Conservation (phyloP, 2,797 vertebrate species). For the Micrastur ruficollis region DNA sequence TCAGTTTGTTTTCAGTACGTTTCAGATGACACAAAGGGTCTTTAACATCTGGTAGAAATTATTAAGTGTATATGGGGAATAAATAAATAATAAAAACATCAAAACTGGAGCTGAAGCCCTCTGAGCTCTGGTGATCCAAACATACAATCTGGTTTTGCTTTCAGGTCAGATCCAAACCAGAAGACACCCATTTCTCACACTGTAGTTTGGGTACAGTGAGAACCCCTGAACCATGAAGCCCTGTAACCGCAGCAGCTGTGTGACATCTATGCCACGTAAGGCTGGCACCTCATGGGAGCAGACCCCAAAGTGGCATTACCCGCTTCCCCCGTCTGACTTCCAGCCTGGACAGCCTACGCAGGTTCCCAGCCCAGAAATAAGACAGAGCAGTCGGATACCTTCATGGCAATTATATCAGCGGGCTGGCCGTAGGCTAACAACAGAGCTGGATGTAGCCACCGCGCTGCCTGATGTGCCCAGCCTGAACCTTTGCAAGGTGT, state of each 20-base stretch:
- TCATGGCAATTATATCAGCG: neutral
- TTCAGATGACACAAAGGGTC: neutral
- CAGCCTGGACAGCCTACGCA: neutral
- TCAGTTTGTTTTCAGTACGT: neutral
- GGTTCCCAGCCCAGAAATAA: neutral
- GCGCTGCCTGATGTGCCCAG: neutral
- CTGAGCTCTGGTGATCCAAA: neutral
- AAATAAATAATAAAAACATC: neutral
- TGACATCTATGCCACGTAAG: neutral
- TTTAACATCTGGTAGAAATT: neutral
- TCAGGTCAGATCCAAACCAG: neutral
- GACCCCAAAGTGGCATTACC: neutral
- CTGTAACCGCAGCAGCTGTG: neutral
- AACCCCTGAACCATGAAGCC: neutral
- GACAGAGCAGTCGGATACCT: accelerated
- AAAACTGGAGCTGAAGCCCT: neutral
- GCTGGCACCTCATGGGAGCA: neutral
- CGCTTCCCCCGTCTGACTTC: neutral
- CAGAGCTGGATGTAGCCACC: neutral
- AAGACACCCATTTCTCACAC: neutral
- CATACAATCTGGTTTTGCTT: neutral
- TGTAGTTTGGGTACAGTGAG: neutral
- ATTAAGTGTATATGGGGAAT: neutral
- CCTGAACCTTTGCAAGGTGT: neutral
- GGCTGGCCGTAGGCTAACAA: neutral